Evolutionary conservation across 2,797 vertebrate species (phyloP).

Genomic region (Sphaeramia orbicularis): DNA sequence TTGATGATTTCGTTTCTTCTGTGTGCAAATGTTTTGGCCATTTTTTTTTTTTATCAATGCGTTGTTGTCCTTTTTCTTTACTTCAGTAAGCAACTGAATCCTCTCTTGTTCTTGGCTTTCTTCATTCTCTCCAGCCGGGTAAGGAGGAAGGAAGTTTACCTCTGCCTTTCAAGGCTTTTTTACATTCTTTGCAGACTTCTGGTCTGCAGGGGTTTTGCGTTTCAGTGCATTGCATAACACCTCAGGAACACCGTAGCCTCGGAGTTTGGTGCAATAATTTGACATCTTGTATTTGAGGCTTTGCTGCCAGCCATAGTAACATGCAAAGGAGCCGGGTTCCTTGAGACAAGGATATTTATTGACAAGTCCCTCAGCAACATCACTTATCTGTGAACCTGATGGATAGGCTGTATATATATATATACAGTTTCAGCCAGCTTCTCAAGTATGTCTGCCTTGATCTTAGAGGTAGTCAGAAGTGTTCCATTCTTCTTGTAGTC

Average conservation of each 20-base stretch:
- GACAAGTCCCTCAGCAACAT: slow-evolving; percentile 47
- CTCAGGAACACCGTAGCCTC: slow-evolving; percentile 35
- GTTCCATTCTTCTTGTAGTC: slow-evolving; percentile 41
- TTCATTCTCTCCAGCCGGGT: slow-evolving; percentile 34
- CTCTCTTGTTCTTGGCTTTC: slow-evolving; percentile 49
- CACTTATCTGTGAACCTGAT: slow-evolving; percentile 39
- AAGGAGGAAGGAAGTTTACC: slow-evolving; percentile 40
- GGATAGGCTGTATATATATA: too few relatives aligned
- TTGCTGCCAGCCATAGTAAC: slow-evolving; percentile 52
- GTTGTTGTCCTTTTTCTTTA: slow-evolving; percentile 44
- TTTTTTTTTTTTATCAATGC: slow-evolving; percentile 47
- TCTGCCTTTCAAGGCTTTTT: slow-evolving; percentile 55
- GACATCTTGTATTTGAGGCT: slow-evolving; percentile 48
- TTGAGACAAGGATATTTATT: slow-evolving; percentile 53
- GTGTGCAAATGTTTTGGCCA: slow-evolving; percentile 49
- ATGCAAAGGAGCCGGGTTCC: slow-evolving; percentile 44
- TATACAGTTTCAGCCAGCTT: too few relatives aligned
- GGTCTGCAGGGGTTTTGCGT: slow-evolving; percentile 21
- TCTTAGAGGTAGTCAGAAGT: too few relatives aligned
- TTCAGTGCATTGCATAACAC: slow-evolving; percentile 35
- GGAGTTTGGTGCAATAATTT: slow-evolving; percentile 37
- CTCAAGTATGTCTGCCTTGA: too few relatives aligned
- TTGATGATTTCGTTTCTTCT: slow-evolving; percentile 50
- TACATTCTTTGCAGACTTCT: slow-evolving; percentile 51
- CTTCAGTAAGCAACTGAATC: slow-evolving; percentile 42